Conservation (phyloP, 2,888 invertebrate species). For the Heliconius cydno region DNA sequence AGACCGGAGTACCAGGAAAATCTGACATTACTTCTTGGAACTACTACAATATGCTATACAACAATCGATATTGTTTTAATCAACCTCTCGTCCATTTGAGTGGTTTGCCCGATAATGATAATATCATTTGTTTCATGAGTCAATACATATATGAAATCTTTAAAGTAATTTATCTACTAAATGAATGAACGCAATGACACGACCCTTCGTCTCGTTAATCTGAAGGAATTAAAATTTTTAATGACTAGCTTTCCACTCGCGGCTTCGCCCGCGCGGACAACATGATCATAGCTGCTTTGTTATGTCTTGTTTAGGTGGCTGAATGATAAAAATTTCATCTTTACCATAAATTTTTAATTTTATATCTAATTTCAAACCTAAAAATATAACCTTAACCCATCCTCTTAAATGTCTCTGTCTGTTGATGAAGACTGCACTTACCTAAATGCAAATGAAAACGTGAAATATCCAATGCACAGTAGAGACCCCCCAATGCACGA, state of each 20-base stretch:
- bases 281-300: too few relatives aligned
- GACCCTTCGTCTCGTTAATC: too few relatives aligned
- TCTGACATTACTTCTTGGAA: constrained; percentile 16
- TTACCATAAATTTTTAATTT: too few relatives aligned
- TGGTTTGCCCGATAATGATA: constrained; percentile 22
- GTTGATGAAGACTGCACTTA: background rate
- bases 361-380: too few relatives aligned
- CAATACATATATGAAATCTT: background rate
- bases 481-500: constrained; percentile 16
- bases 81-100: constrained; percentile 20
- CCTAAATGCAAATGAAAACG: background rate
- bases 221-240: too few relatives aligned
- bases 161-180: background rate
- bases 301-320: too few relatives aligned
- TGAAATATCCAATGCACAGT: background rate
- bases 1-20: constrained; percentile 12
- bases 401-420: background rate
- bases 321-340: too few relatives aligned
- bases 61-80: constrained; percentile 29
- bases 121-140: background rate
- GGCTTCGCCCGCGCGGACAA: too few relatives aligned
- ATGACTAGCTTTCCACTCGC: too few relatives aligned
- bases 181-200: too few relatives aligned
- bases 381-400: background rate
- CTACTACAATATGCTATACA: constrained; percentile 8